Evolutionary conservation across 2,888 invertebrate genomes (phyloP).

Genomic region (Agrochola circellaris): DNA sequence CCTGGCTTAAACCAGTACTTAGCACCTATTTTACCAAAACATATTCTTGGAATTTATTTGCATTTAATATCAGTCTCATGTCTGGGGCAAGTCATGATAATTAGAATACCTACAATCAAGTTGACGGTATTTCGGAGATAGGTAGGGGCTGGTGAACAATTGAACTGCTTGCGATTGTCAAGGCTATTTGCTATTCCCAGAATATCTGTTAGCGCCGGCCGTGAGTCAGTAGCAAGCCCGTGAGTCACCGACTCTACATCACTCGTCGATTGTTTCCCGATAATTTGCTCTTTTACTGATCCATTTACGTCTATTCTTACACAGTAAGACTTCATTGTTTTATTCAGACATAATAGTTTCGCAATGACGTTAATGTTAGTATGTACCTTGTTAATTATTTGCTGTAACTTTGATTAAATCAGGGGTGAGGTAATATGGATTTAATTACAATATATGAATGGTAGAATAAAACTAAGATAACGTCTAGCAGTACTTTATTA

Average conservation of each 20-base stretch:
- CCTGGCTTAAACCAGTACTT: slow-evolving; percentile 20
- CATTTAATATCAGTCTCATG: slow-evolving; percentile 26
- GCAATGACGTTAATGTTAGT: slow-evolving; percentile 23
- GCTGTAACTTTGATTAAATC: slow-evolving; percentile 6
- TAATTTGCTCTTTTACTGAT: slow-evolving; percentile 80
- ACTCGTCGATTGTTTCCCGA: slow-evolving; percentile 82
- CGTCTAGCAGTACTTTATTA: slow-evolving; percentile 31
- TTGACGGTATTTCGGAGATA: slow-evolving; percentile 38
- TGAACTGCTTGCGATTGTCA: slow-evolving; percentile 76
- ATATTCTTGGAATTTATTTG: slow-evolving; percentile 39
- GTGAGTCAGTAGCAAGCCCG: slow-evolving; percentile 81
- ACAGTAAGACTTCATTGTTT: slow-evolving; percentile 67
- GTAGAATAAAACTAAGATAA: slow-evolving; percentile 8
- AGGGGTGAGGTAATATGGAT: slow-evolving; percentile 15
- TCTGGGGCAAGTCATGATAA: slow-evolving; percentile 15
- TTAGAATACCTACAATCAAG: slow-evolving; percentile 18
- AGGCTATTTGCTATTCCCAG: slow-evolving; percentile 87
- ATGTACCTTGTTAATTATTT: slow-evolving; percentile 2
- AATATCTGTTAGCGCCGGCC: slow-evolving; percentile 84
- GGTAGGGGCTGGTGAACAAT: slow-evolving; percentile 64
- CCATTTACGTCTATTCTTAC: slow-evolving; percentile 71
- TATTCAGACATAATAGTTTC: slow-evolving; percentile 43
- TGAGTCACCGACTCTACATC: slow-evolving; percentile 82
- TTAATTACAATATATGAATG: slow-evolving; percentile 23
- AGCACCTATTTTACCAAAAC: slow-evolving; percentile 27